These are phyloP conservation scores for Hoplias malabaricus DNA, from an alignment of 2,113 vertebrate genomes.

Conservation along the genomic window DNA sequence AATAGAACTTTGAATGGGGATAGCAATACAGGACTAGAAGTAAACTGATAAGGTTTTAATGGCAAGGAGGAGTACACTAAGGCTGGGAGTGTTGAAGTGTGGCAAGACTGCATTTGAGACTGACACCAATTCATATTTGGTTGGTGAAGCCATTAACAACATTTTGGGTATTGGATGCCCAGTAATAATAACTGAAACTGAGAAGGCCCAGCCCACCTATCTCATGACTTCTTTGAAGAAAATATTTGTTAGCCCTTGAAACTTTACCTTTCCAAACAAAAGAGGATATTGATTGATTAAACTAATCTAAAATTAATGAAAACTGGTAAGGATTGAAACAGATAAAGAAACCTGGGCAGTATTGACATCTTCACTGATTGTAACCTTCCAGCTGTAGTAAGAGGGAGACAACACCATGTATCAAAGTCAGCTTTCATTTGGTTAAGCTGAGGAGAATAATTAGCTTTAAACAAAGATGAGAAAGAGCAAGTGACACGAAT, in stretches of 20 bases:
- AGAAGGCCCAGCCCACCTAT: conserved; percentile 2
- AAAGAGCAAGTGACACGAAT: too few species aligned
- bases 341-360: neutral
- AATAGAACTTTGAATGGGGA: neutral
- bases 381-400: too few species aligned
- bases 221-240: neutral
- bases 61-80: conserved; percentile 16
- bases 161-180: conserved; percentile 4
- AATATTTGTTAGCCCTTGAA: neutral
- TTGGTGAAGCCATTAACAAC: neutral
- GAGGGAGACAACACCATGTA: too few species aligned
- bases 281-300: conserved; percentile 6
- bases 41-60: neutral
- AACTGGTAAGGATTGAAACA: conserved; percentile 1
- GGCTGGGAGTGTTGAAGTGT: neutral
- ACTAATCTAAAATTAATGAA: neutral
- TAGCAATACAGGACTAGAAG: conserved; percentile 10
- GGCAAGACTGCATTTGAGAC: neutral
- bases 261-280: conserved; percentile 1
- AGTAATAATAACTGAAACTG: conserved; percentile 7
- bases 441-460: too few species aligned
- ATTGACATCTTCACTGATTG: neutral
- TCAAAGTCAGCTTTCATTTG: too few species aligned
- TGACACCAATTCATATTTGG: conserved; percentile 2
- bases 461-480: too few species aligned